Evolutionary conservation across 2,113 vertebrate species (phyloP).

Genomic region (Forbesichthys agassizii): DNA sequence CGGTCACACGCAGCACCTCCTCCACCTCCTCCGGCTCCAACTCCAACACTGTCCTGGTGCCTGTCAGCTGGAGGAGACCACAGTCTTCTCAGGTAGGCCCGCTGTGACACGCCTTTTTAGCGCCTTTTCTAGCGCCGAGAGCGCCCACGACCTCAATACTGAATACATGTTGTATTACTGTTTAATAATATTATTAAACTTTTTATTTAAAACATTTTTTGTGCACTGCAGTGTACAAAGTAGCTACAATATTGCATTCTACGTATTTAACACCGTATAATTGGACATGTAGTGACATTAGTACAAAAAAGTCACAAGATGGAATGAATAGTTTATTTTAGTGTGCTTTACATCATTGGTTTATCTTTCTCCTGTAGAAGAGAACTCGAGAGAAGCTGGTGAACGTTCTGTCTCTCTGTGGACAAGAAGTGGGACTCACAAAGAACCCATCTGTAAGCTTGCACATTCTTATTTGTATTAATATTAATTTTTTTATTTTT

Average conservation of each 20-base stretch:
- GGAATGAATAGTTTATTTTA: not conserved
- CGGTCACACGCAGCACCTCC: conserved; percentile 93
- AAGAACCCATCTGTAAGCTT: conserved; percentile 96
- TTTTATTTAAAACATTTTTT: too few species aligned
- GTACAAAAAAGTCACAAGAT: too few species aligned
- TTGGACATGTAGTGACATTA: too few species aligned
- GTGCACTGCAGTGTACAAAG: too few species aligned
- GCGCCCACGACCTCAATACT: too few species aligned
- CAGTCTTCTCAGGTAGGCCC: conserved; percentile 92
- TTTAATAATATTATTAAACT: not conserved
- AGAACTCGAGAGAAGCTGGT: conserved; percentile 97
- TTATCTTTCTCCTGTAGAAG: conserved; percentile 79
- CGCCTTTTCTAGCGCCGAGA: not conserved
- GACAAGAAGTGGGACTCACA: conserved; percentile 96
- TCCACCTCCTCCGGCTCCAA: conserved; percentile 97
- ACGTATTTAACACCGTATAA: too few species aligned
- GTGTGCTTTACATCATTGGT: not conserved
- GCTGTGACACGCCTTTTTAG: not conserved
- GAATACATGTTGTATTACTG: too few species aligned
- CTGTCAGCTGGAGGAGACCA: conserved; percentile 97
- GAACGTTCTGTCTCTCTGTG: conserved; percentile 94
- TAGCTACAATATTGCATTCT: too few species aligned
- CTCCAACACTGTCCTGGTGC: conserved; percentile 96
- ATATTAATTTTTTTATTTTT: too few species aligned
- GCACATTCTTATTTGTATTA: too few species aligned